phyloP scores from a whole-genome alignment of 2,888 invertebrate genomes.

The Lysandra coridon region DNA sequence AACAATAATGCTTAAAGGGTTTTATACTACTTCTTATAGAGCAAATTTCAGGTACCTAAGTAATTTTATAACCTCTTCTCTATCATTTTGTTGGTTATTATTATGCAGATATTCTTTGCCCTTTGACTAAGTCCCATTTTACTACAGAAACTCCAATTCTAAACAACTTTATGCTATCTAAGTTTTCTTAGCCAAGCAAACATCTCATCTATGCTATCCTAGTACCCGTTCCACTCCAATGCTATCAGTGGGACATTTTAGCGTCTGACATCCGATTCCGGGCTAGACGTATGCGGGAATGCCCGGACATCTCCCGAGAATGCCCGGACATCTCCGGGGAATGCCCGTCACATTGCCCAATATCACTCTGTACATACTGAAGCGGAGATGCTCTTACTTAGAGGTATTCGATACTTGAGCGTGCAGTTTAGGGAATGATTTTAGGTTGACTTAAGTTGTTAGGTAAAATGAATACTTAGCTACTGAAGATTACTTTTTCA shows the following conservation, averaged over 20 bases:
- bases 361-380: slow-evolving; percentile 1
- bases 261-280: slow-evolving; percentile 1
- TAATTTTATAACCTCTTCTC: no score
- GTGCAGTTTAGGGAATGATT: background rate
- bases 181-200: background rate
- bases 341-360: slow-evolving; percentile 8
- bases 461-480: background rate
- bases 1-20: no score
- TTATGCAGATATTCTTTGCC: no score
- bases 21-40: no score
- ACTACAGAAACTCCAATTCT: background rate
- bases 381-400: slow-evolving; percentile 1
- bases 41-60: no score
- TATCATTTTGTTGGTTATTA: no score
- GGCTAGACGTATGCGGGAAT: background rate
- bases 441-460: background rate
- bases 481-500: no score
- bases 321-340: background rate
- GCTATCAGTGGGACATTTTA: slow-evolving; percentile 1
- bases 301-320: background rate
- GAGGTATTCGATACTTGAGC: background rate
- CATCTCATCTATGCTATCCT: background rate
- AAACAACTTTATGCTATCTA: background rate
- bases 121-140: no score
- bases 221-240: background rate